These are phyloP conservation scores for Acleris laterana DNA, from an alignment of 2,888 invertebrate species.

Conservation along the genomic window DNA sequence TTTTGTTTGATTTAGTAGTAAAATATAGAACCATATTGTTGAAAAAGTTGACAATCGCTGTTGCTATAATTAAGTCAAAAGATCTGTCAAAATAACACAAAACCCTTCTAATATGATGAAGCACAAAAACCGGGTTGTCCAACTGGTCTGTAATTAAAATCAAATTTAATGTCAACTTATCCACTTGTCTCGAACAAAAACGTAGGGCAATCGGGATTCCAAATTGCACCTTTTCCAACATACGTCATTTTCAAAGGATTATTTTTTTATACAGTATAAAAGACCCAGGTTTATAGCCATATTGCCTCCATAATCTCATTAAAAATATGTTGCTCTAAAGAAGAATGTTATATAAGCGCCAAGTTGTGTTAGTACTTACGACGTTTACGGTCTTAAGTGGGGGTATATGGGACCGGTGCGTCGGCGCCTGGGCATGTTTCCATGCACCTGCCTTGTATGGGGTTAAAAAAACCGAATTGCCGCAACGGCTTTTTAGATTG, in stretches of 20 bases:
- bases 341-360: conserved; percentile 18
- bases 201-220: not conserved
- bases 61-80: too few relatives aligned
- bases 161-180: conserved; percentile 18
- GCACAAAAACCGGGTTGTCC: not conserved
- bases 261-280: conserved; percentile 46
- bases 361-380: conserved; percentile 18
- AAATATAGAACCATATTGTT: too few relatives aligned
- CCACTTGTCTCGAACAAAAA: conserved; percentile 16
- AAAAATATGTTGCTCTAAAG: conserved; percentile 53
- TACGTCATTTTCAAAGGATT: conserved; percentile 38
- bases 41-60: too few relatives aligned
- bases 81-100: not conserved
- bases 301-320: conserved; percentile 77
- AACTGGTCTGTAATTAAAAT: conserved; percentile 19
- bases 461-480: conserved; percentile 35
- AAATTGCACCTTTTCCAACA: conserved; percentile 32
- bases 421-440: conserved; percentile 35
- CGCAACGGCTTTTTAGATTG: conserved; percentile 37
- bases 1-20: too few relatives aligned
- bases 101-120: conserved; percentile 15
- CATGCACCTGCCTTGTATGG: conserved; percentile 37
- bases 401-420: conserved; percentile 32
- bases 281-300: conserved; percentile 56
- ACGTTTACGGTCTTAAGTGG: conserved; percentile 15